Evolutionary conservation across 2,113 vertebrate species (phyloP), one percentile per base, ranked within the genome.

Genomic region (Falco punctatus): DNA sequence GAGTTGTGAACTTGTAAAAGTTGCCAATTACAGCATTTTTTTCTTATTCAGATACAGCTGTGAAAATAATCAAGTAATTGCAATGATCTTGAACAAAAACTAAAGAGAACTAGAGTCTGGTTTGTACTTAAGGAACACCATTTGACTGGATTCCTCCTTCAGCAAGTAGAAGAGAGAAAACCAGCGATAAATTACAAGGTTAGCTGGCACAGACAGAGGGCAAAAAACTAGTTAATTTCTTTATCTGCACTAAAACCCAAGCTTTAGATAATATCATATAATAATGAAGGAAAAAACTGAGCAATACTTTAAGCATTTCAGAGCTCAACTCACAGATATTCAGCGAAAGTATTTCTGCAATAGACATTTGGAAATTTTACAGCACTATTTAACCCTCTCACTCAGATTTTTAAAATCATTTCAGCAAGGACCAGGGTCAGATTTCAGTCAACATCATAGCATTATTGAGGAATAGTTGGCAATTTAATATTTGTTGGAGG

Each of bases 21-120:
- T 62, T 89, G 84, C 83, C 92, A 96, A 90, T 90, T 95, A 80
- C 73, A 92, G 86, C 54, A 62, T 52, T 91, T 96, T 92, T 93
- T 90, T 83, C 66, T 94, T 93, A 88, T 73, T 95, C 64, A 88
- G 71, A 93, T 75, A 83, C 94, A 96, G 92, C 90, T 97, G 96
- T 83, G 74, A 94, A 96, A 96, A 96, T 95, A 97, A 95, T 96
- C 85, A 92, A 80, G 81, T 67, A 95, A 94, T 91, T 95, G 90
- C 74, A 91, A 77, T 66, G 58, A 72, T 90, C 71, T 83, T 86
- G 67, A 93, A 81, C 74, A 95, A 74, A 92, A 96, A 95, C 88
- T 91, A 72, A 61, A 82, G 75, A 94, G 67, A 73, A 58, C n/a
- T 83, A 73, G 74, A 73, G 78, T 66, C 92, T 95, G 33, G 58